A percentile compares a stretch with the other conserved stretches of the same genome.
phyloP scores from a whole-genome alignment of 2,797 vertebrate species.

The Pipistrellus pygmaeus region DNA sequence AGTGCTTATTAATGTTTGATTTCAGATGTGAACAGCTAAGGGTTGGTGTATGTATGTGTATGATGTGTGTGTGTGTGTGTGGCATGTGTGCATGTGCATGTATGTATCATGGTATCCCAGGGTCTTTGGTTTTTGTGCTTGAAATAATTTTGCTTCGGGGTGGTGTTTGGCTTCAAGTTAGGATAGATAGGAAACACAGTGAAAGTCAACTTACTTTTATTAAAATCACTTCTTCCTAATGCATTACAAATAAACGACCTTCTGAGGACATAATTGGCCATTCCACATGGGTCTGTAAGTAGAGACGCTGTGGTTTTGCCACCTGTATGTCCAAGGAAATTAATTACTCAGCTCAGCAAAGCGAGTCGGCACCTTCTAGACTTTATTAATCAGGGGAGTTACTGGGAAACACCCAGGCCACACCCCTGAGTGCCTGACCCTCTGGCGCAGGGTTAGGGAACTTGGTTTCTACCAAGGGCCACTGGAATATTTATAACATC shows the following conservation, averaged over 20 bases:
- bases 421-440: no score
- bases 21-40: neutral
- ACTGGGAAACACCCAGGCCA: neutral
- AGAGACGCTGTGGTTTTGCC: neutral
- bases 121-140: neutral
- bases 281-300: neutral
- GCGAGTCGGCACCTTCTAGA: no score
- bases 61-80: neutral
- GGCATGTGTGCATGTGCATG: neutral
- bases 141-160: neutral
- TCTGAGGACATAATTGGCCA: neutral
- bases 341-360: neutral
- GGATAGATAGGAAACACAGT: neutral
- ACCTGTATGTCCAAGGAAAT: neutral
- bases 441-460: no score
- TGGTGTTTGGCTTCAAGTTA: neutral
- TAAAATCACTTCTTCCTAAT: constrained; percentile 10
- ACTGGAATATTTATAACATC: no score
- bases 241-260: neutral
- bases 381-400: neutral
- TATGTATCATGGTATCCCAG: neutral
- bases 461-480: no score
- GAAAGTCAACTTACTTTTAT: neutral
- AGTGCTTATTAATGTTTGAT: neutral
- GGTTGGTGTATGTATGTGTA: neutral